Evolutionary conservation across 1,140 invertebrate species (phyloP).

Genomic region (Meloidogyne exigua): DNA sequence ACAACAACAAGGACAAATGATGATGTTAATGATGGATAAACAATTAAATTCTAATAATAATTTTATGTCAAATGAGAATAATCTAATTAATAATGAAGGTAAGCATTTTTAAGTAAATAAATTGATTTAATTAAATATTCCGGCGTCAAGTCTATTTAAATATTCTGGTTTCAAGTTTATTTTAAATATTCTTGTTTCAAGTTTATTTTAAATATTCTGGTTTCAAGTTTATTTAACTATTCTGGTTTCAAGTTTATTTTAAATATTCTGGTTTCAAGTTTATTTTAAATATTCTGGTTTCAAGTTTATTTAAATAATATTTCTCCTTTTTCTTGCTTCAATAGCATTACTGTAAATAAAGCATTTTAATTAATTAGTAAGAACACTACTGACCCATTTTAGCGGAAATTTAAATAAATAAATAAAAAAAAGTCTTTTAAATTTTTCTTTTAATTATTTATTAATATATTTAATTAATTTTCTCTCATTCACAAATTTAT

Average conservation of each 20-base stretch:
- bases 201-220: too few species aligned
- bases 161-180: too few species aligned
- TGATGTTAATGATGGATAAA: conserved; percentile 7
- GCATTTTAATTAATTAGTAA: not conserved
- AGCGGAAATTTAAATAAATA: not conserved
- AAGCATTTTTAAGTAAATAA: not conserved
- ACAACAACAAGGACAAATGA: conserved; percentile 7
- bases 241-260: too few species aligned
- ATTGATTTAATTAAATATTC: too few species aligned
- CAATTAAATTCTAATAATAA: not conserved
- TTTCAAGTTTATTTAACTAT: too few species aligned
- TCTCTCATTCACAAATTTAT: not conserved
- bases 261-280: too few species aligned
- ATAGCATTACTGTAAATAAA: not conserved
- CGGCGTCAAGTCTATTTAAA: too few species aligned
- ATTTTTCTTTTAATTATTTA: not conserved
- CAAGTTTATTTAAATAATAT: too few species aligned
- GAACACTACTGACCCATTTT: not conserved
- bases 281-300: too few species aligned
- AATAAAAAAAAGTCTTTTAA: not conserved
- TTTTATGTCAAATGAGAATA: not conserved
- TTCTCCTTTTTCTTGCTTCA: not conserved
- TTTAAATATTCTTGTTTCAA: too few species aligned
- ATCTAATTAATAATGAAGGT: not conserved
- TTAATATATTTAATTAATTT: not conserved